Conservation (phyloP, 2,797 vertebrate genomes). For the Centroberyx gerrardi region DNA sequence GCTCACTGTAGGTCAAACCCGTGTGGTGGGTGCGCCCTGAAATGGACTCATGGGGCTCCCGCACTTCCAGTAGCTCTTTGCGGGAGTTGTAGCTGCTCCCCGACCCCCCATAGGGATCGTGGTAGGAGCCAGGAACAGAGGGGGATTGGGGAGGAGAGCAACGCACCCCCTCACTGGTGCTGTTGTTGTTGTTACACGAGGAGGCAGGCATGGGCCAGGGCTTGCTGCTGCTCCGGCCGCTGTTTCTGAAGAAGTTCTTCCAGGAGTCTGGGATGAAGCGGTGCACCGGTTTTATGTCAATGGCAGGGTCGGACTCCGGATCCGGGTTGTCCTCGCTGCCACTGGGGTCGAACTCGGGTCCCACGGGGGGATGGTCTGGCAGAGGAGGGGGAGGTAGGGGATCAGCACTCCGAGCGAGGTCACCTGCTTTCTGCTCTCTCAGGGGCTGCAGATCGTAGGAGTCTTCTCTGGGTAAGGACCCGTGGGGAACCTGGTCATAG, state of each 20-base stretch:
- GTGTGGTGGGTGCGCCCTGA: constrained; percentile 85
- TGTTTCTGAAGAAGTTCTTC: constrained; percentile 91
- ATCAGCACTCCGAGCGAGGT: constrained; percentile 84
- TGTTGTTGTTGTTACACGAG: constrained; percentile 79
- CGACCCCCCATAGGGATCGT: constrained; percentile 85
- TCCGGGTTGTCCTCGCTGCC: constrained; percentile 78
- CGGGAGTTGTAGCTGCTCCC: constrained; percentile 86
- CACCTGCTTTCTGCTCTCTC: constrained; percentile 66
- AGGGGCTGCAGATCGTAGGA: constrained; percentile 57
- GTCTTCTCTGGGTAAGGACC: constrained; percentile 55
- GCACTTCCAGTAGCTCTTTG: constrained; percentile 85
- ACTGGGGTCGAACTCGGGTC: constrained; percentile 83
- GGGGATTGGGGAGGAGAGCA: constrained; percentile 93
- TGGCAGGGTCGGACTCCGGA: constrained; percentile 55
- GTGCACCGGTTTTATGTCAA: constrained; percentile 92
- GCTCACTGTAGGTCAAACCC: constrained; percentile 89
- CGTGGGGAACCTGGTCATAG: constrained; percentile 84
- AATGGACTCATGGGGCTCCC: constrained; percentile 77
- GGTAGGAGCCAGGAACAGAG: constrained; percentile 80
- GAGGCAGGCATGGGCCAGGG: constrained; percentile 68
- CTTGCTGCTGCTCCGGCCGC: constrained; percentile 66
- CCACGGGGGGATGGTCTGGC: constrained; percentile 89
- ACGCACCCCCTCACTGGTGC: constrained; percentile 83
- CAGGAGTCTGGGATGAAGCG: constrained; percentile 94
- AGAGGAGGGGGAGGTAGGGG: constrained; percentile 93